A percentile compares a stretch with the other conserved stretches of the same genome.
Conservation (phyloP, 2,113 vertebrate genomes). For the Malurus melanocephalus region DNA sequence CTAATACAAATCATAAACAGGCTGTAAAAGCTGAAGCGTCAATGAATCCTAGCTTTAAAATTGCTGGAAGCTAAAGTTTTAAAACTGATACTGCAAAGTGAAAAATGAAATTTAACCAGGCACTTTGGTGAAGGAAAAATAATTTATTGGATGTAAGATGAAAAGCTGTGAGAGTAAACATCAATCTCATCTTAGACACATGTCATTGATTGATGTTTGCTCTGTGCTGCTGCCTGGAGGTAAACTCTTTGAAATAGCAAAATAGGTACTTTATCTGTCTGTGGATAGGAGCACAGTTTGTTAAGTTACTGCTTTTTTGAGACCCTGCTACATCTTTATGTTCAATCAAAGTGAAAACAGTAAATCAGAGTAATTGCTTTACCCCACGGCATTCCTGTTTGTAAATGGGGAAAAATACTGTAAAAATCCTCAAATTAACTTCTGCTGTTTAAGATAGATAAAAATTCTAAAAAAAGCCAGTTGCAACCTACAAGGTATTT, state of each 20-base stretch:
- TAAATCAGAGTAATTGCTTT: constrained; percentile 79
- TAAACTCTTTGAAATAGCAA: constrained; percentile 66
- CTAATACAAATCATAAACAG: constrained; percentile 59
- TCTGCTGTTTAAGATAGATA: constrained; percentile 57
- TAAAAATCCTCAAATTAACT: constrained; percentile 73
- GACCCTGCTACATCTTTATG: constrained; percentile 67
- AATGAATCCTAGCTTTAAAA: constrained; percentile 54
- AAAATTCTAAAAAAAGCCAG: constrained; percentile 45
- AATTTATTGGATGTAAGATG: constrained; percentile 68
- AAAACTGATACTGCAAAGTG: constrained; percentile 65
- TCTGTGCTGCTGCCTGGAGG: constrained; percentile 55
- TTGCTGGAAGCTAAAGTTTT: constrained; percentile 64
- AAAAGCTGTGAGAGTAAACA: constrained; percentile 68
- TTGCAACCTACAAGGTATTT: constrained; percentile 38
- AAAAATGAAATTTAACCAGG: constrained; percentile 74
- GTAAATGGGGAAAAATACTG: constrained; percentile 67
- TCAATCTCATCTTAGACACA: constrained; percentile 60
- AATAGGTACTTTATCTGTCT: constrained; percentile 73
- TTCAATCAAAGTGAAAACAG: constrained; percentile 71
- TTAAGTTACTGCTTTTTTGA: constrained; percentile 68
- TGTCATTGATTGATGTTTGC: constrained; percentile 69
- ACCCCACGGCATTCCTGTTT: constrained; percentile 67
- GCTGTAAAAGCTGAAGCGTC: constrained; percentile 17
- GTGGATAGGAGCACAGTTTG: constrained; percentile 61
- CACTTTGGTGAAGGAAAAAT: constrained; percentile 70